Evolutionary conservation across 2,888 invertebrate species (phyloP).

Genomic region (Xanthorhoe designata): DNA sequence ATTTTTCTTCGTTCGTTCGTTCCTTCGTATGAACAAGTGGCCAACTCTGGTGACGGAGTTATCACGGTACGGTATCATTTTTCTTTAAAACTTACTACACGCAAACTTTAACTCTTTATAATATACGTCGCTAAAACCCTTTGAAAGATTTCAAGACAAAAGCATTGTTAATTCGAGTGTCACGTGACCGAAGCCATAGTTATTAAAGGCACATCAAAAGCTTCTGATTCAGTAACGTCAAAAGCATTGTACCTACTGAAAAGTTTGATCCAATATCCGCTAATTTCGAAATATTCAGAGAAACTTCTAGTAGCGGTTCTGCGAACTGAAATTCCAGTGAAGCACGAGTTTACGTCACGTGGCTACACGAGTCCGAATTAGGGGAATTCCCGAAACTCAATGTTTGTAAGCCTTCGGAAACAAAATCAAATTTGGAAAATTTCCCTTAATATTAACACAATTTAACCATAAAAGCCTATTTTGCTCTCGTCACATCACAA

Average conservation of each 20-base stretch:
- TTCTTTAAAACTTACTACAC: too few relatives aligned
- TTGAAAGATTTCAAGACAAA: background rate
- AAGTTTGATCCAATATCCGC: background rate
- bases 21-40: too few relatives aligned
- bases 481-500: background rate
- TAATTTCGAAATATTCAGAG: background rate
- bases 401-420: background rate
- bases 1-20: too few relatives aligned
- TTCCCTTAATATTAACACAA: background rate
- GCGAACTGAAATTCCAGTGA: constrained; percentile 4
- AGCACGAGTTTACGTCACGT: constrained; percentile 4
- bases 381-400: background rate
- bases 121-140: too few relatives aligned
- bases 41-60: too few relatives aligned
- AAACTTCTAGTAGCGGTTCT: background rate
- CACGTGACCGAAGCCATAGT: background rate
- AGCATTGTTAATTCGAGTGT: background rate
- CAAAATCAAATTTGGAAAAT: background rate
- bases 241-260: background rate
- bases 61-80: too few relatives aligned
- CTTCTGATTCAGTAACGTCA: background rate
- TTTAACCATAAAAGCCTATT: background rate
- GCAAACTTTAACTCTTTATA: too few relatives aligned
- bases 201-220: background rate
- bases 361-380: background rate